Base-by-base conservation (phyloP, 2,113 vertebrate genomes). In the Marmota flaviventris region DNA sequence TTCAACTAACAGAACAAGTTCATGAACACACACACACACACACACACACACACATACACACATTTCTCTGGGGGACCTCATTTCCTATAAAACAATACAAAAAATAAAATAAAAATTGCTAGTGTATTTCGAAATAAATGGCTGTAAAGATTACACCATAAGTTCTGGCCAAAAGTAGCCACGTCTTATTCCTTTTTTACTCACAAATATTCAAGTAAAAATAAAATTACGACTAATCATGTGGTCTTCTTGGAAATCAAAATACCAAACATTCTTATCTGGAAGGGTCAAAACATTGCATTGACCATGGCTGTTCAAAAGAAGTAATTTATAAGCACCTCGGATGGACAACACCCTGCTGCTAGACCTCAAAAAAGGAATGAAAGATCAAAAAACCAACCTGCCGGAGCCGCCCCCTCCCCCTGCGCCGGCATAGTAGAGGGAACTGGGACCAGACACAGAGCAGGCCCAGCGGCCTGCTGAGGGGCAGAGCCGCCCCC, bases 111-210 rank as follows among this genome's bases (percentile, higher is more conserved):
- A 14, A 51, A 69, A 72, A 39, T 45, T 79, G 42, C 45, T 17
- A 79, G 37, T 73, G 72, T 72, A n/a, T 65, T 89, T 95, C 61
- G 83, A 53, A 94, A 77, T 72, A 89, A 93, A 85, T 27, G 25
- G 29, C 70, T 78, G 25, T 17, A 61, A 75, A 73, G 12, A 32
- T 39, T 69, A 51, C 39, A 77, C 9, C 32, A 2, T 27, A 78
- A 34, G 42, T 45, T 51, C 56, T 89, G 61, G 70, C 29, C 12
- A 20, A 79, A 20, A 22, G 14, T 13, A 70, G 56, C 6, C 61
- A 73, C 51, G 63, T 92, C 56, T 89, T 34, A 87, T 42, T 81
- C 24, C 6, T 65, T 53, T 90, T 85, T 95, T 45, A 86, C 4
- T 67, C 20, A 69, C 11, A 91, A 90, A 87, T 85, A 85, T 53